Evolutionary conservation across 2,113 vertebrate species (phyloP), one percentile per base, ranked within the genome.

Genomic region (Fregata magnificens): DNA sequence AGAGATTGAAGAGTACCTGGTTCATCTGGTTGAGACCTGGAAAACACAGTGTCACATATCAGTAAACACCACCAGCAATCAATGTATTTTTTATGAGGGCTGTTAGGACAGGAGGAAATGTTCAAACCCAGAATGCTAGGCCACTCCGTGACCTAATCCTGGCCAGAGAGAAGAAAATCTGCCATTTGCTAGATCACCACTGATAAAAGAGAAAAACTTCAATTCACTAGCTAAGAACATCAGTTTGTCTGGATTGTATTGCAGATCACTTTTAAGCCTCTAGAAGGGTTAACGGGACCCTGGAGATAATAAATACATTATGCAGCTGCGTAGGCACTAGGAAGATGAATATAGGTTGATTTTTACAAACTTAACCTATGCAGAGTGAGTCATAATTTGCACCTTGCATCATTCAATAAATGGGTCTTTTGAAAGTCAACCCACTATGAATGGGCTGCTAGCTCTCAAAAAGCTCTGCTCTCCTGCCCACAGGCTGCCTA

Each of bases 371-470:
- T 73, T 84, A 94, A 96, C 93, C 92, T 95, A 93, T 91, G 88
- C 76, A 77, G 82, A 56, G 18, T 97, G 97, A 98, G 79, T 98
- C 96, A 97, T 91, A 77, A 97, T 91, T 86, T 85, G 80, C 38
- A 95, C 94, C 70, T 94, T 92, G 88, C 52, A 22, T 96, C 95
- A 96, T 67, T 93, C 82, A 93, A 81, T 95, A 97, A 96, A 96
- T 95, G 72, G 91, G 80, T 47, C 90, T 95, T 95, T 95, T 91
- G 82, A 96, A 96, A 96, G 88, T 70, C 92, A 96, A 62, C 80
- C 94, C 85, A 94, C 94, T 71, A 72, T 73, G 93, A 96, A 95
- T 56, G 93, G 92, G 89, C 58, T 94, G 87, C 49, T 53, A 61
- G 77, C 86, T 84, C 86, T 85, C 77, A 36, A 85, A 95, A 86